Percentiles rank a stretch among this genome's conserved stretches.
Evolutionary conservation across 2,888 invertebrate species (phyloP).

Genomic region (Eristalis pertinax): DNA sequence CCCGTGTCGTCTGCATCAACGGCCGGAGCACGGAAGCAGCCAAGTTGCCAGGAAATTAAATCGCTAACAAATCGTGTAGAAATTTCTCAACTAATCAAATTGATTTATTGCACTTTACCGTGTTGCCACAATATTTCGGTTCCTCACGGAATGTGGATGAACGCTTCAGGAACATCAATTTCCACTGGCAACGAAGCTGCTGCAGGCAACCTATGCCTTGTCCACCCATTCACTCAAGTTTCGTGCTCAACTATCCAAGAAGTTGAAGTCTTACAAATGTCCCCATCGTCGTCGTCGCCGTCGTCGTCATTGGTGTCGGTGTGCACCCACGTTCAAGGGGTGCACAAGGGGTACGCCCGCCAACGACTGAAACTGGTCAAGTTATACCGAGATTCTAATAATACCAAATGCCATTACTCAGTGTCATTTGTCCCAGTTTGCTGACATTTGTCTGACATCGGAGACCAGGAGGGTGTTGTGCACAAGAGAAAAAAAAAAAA

Average conservation of each 20-base stretch:
- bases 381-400: slow-evolving; percentile 45
- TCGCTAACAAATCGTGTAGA: slow-evolving; percentile 58
- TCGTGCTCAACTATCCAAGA: background rate
- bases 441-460: slow-evolving; percentile 55
- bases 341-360: background rate
- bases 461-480: slow-evolving; percentile 8
- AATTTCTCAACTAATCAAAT: slow-evolving; percentile 62
- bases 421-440: slow-evolving; percentile 35
- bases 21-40: background rate
- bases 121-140: slow-evolving; percentile 30
- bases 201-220: background rate
- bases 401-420: slow-evolving; percentile 57
- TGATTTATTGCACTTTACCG: slow-evolving; percentile 35
- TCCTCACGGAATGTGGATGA: slow-evolving; percentile 7
- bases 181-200: background rate
- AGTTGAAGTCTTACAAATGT: slow-evolving; percentile 32
- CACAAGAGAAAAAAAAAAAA: background rate
- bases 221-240: background rate
- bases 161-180: slow-evolving; percentile 45
- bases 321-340: background rate
- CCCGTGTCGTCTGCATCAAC: background rate
- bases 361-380: slow-evolving; percentile 24
- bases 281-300: background rate
- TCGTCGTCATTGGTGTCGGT: too few species aligned
- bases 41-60: slow-evolving; percentile 57